phyloP scores from a whole-genome alignment of 2,797 vertebrate species.

The Lophius americanus region DNA sequence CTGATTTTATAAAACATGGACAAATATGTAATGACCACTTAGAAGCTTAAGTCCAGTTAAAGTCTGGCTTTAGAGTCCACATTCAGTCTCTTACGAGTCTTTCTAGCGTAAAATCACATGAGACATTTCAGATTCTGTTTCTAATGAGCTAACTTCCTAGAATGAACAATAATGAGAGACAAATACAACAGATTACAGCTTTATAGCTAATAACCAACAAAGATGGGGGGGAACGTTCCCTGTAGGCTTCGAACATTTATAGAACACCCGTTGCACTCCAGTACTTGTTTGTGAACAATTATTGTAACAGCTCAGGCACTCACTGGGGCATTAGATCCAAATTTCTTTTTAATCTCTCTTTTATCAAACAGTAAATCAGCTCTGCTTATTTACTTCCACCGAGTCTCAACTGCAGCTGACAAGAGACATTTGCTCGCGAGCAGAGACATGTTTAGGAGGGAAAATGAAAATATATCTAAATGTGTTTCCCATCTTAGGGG shows the following conservation, averaged over 20 bases:
- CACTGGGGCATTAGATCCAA: conserved; percentile 44
- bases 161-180: neutral
- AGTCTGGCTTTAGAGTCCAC: neutral
- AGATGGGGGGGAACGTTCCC: neutral
- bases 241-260: conserved; percentile 13
- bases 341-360: conserved; percentile 58
- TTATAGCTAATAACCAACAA: conserved; percentile 4
- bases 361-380: conserved; percentile 56
- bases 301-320: conserved; percentile 10
- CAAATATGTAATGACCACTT: no score
- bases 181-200: neutral
- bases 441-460: conserved; percentile 48
- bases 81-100: neutral
- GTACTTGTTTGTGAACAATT: conserved; percentile 38
- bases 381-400: conserved; percentile 49
- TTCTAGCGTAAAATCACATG: conserved; percentile 14
- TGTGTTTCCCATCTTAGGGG: conserved; percentile 63
- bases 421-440: conserved; percentile 54
- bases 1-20: no score
- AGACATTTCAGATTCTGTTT: conserved; percentile 11
- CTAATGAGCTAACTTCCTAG: neutral
- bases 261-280: conserved; percentile 17
- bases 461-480: conserved; percentile 73
- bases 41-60: no score
- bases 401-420: conserved; percentile 46